A percentile compares a stretch with the other conserved stretches of the same genome.
phyloP scores from a whole-genome alignment of 64 coral and sea anemone genomes.

The Stylophora pistillata region DNA sequence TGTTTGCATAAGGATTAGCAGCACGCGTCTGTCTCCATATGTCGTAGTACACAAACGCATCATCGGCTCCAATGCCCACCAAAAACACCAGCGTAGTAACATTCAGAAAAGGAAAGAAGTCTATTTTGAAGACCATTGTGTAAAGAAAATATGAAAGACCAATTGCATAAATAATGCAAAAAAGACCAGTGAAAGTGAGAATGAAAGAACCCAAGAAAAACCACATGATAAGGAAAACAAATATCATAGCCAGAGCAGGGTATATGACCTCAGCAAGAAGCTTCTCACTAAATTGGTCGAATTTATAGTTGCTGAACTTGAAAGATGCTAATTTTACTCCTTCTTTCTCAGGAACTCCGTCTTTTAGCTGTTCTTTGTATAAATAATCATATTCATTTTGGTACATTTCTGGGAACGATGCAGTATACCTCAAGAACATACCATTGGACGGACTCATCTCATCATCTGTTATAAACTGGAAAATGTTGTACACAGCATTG shows the following conservation, averaged over 20 bases:
- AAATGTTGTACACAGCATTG: conserved; percentile 56
- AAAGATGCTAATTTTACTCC: conserved; percentile 72
- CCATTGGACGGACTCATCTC: conserved; percentile 29
- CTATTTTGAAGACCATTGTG: conserved; percentile 69
- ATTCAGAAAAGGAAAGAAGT: conserved; percentile 91
- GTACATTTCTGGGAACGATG: conserved; percentile 4
- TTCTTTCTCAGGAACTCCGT: conserved; percentile 34
- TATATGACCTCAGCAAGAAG: conserved; percentile 65
- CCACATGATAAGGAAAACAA: conserved; percentile 77
- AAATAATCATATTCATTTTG: neutral
- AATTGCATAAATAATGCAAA: conserved; percentile 75
- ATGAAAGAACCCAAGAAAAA: conserved; percentile 74
- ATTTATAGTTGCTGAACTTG: conserved; percentile 54
- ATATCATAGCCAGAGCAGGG: conserved; percentile 75
- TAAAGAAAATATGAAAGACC: conserved; percentile 85
- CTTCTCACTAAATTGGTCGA: conserved; percentile 49
- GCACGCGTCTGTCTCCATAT: conserved; percentile 81
- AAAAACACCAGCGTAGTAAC: conserved; percentile 78
- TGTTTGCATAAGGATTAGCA: conserved; percentile 52
- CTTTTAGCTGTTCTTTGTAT: conserved; percentile 58
- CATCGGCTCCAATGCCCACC: conserved; percentile 93
- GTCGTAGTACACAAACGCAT: conserved; percentile 94
- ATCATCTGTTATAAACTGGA: conserved; percentile 70
- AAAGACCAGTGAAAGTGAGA: conserved; percentile 65
- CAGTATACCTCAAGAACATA: conserved; percentile 54